Conservation (phyloP, 2,797 vertebrate genomes). For the Hephaestus fuliginosus region DNA sequence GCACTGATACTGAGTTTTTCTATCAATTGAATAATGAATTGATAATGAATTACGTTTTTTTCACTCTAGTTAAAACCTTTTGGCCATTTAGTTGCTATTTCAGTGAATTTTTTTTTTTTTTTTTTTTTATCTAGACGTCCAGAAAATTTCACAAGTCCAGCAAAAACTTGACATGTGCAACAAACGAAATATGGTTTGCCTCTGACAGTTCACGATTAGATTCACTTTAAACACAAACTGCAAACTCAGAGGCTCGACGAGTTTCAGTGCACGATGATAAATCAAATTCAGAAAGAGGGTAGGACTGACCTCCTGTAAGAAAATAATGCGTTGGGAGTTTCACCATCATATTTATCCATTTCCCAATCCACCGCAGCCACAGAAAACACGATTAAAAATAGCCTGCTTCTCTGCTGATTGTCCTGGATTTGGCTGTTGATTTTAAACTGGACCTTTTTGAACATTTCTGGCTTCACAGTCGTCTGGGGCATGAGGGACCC, state of each 20-base stretch:
- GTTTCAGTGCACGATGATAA: not conserved
- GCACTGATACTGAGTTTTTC: too few species aligned
- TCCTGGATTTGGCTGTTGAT: not conserved
- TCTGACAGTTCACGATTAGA: not conserved
- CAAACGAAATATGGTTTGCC: not conserved
- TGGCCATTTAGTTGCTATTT: not conserved
- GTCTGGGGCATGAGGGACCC: not conserved
- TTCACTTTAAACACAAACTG: not conserved
- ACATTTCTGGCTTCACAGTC: conserved; percentile 1
- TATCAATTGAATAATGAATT: not conserved
- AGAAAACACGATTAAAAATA: not conserved
- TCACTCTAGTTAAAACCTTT: not conserved
- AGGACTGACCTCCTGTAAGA: not conserved
- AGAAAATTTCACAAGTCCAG: too few species aligned
- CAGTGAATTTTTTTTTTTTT: not conserved
- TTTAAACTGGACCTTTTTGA: conserved; percentile 3
- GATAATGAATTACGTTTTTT: too few species aligned
- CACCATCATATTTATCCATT: not conserved
- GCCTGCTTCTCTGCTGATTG: not conserved
- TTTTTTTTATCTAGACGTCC: not conserved
- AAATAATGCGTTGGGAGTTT: not conserved
- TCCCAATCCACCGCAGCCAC: not conserved
- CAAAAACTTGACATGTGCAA: too few species aligned
- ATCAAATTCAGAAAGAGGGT: not conserved
- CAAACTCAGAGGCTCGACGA: not conserved